Base-by-base conservation (phyloP, 2,888 invertebrate species). In the Galerucella pusilla region DNA sequence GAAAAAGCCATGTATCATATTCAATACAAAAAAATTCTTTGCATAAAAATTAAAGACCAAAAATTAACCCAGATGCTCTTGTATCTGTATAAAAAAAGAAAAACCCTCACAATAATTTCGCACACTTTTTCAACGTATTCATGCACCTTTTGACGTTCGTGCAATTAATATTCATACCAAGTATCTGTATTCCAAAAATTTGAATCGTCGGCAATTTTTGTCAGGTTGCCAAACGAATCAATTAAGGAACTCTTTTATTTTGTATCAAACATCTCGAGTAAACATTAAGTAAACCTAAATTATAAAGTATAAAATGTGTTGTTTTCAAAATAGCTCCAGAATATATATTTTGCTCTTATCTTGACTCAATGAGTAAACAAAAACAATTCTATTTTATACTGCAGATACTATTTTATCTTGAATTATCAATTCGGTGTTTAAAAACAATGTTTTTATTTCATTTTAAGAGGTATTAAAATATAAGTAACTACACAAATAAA, bases 131-230 rank as follows among this genome's bases (percentile, higher is more conserved):
- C 10, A 57, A 57, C 16, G 35, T 42, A 42, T 42, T 20, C 20
- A 57, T 57, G 16, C 57, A 57, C 57, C 57, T 57, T 5, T 5
- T 16, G 57, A 20, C 16, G 16, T 57, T 57, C n/a, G 20, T n/a
- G 20, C 16, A 57, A 57, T 57, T 20, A 57, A 57, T 20, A 57
- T 57, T 57, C 20, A 57, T 57, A 57, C 57, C 57, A 20, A 20
- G 57, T 57, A 57, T 57, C 16, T 57, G n/a, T 57, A 57, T 57
- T 57, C 57, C 57, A 57, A 57, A 57, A 57, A 57, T n/a, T 12
- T 57, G 20, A 42, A 57, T 20, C 20, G 57, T 57, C 57, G n/a
- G 57, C 57, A 57, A 11, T 42, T 57, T 57, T 16, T 20, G 57
- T 20, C 57, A 57, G 57, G 57, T 16, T 57, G 57, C 57, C 57